Percentiles rank a stretch among this genome's conserved stretches.
phyloP scores from a whole-genome alignment of 2,797 vertebrate genomes.

The Gadopsis marmoratus region DNA sequence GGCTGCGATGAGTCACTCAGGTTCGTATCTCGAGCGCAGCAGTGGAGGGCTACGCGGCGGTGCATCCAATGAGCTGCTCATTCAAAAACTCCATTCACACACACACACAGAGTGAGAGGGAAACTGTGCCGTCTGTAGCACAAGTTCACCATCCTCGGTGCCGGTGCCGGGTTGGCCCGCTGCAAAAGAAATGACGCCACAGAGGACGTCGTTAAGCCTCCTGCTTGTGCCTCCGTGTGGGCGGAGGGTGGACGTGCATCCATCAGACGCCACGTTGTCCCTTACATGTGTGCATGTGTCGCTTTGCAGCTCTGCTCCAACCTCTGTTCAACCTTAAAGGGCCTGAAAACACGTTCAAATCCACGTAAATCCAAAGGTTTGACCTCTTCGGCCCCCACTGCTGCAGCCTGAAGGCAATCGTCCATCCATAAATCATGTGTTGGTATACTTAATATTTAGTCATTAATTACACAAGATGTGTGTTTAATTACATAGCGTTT shows the following conservation, averaged over 20 bases:
- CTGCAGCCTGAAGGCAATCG: no score
- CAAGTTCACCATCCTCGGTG: slow-evolving; percentile 13
- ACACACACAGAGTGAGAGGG: neutral
- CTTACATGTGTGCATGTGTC: neutral
- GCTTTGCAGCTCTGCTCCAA: neutral
- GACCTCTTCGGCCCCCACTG: no score
- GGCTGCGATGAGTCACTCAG: neutral
- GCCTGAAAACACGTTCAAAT: neutral
- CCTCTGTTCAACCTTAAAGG: neutral
- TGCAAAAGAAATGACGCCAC: slow-evolving; percentile 68
- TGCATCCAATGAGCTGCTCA: slow-evolving; percentile 1
- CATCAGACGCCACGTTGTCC: neutral
- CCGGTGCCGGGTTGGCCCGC: slow-evolving; percentile 50
- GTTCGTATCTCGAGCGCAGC: neutral
- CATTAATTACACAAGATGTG: no score
- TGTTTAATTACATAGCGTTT: no score
- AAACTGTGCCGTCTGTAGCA: slow-evolving; percentile 25
- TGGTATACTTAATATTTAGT: no score
- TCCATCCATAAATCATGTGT: no score
- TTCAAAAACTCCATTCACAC: slow-evolving; percentile 24
- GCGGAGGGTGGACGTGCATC: slow-evolving; percentile 39
- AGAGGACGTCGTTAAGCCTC: neutral
- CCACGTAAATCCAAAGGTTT: no score
- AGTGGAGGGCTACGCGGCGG: neutral
- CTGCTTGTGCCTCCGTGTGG: slow-evolving; percentile 64